These are phyloP conservation scores for Subacronicta megacephala DNA, from an alignment of 2,888 invertebrate genomes.

Conservation along the genomic window DNA sequence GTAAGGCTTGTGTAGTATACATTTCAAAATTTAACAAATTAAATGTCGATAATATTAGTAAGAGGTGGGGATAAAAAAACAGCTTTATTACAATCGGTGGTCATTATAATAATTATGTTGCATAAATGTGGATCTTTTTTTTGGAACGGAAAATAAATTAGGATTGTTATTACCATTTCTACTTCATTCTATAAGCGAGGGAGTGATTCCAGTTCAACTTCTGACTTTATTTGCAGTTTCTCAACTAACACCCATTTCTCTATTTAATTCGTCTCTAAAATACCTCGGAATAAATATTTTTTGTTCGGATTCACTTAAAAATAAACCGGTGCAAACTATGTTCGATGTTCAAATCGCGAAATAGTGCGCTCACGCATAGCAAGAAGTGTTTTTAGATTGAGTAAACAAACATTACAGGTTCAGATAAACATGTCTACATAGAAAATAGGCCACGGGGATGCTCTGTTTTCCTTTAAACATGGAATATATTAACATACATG, in stretches of 20 bases:
- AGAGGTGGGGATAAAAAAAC: no score
- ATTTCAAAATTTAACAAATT: no score
- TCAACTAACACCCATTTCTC: slow-evolving; percentile 1
- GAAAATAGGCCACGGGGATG: slow-evolving; percentile 64
- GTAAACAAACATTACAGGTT: slow-evolving; percentile 61
- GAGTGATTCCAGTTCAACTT: neutral
- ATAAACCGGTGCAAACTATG: slow-evolving; percentile 16
- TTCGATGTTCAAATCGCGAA: slow-evolving; percentile 12
- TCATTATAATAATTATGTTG: no score
- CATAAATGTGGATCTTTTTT: no score
- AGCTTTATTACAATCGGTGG: no score
- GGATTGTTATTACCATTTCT: neutral
- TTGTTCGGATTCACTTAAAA: slow-evolving; percentile 21
- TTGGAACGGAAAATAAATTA: no score
- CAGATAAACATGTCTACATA: slow-evolving; percentile 63
- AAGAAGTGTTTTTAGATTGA: slow-evolving; percentile 39
- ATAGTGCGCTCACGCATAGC: slow-evolving; percentile 2
- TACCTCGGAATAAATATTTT: slow-evolving; percentile 17
- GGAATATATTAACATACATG: slow-evolving; percentile 21
- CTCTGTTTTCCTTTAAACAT: slow-evolving; percentile 60
- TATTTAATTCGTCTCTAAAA: slow-evolving; percentile 10
- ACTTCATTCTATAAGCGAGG: slow-evolving; percentile 10
- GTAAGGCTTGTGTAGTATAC: neutral
- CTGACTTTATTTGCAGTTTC: slow-evolving; percentile 1
- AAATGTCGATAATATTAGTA: no score